Evolutionary conservation across 2,113 vertebrate species (phyloP).

Genomic region (Cavia aperea): DNA sequence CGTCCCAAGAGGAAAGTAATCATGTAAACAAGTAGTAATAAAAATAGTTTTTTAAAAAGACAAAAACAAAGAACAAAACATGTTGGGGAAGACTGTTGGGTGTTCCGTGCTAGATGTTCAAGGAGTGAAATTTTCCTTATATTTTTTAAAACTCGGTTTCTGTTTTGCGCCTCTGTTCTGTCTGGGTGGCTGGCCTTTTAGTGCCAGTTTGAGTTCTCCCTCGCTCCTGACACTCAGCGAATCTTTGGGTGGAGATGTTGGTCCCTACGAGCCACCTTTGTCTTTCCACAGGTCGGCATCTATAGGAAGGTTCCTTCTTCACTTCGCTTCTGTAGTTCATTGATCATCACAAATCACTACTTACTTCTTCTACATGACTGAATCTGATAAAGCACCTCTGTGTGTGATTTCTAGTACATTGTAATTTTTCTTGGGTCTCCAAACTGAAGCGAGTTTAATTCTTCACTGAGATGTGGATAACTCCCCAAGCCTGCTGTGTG

Average conservation of each 20-base stretch:
- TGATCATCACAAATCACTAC: neutral
- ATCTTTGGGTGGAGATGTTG: neutral
- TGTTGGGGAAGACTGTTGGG: neutral
- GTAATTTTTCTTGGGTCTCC: neutral
- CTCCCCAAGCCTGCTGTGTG: neutral
- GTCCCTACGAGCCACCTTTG: neutral
- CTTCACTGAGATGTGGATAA: neutral
- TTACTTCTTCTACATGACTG: neutral
- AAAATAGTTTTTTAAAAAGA: no score
- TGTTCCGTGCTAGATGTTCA: neutral
- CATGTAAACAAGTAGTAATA: no score
- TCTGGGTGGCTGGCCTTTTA: neutral
- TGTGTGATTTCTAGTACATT: neutral
- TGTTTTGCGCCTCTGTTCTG: neutral
- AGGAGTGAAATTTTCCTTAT: neutral
- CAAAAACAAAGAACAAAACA: neutral
- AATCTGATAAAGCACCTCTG: neutral
- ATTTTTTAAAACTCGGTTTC: neutral
- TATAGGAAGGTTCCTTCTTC: constrained; percentile 5
- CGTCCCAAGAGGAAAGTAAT: neutral
- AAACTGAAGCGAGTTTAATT: neutral
- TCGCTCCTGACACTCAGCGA: neutral
- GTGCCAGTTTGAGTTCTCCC: neutral
- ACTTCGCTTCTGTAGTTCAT: constrained; percentile 12
- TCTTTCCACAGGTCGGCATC: neutral